A percentile compares a stretch with the other conserved stretches of the same genome.
Evolutionary conservation across 2,797 vertebrate species (phyloP).

Genomic region (Glyptemys insculpta): DNA sequence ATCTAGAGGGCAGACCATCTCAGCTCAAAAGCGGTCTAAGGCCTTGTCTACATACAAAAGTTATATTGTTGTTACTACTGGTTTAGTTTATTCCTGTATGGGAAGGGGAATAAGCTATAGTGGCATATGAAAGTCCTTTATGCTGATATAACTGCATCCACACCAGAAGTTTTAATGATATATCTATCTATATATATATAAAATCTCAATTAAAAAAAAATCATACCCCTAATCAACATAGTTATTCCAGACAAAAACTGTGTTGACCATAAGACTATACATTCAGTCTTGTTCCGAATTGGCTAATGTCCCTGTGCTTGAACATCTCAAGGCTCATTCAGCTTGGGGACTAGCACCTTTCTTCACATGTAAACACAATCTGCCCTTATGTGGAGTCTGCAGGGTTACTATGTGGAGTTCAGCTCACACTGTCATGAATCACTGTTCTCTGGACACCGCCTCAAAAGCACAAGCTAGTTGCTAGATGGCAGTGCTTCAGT

Average conservation of each 20-base stretch:
- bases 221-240: not conserved
- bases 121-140: not conserved
- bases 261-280: slow-evolving; percentile 9
- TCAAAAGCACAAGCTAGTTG: slow-evolving; percentile 19
- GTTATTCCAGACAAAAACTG: not conserved
- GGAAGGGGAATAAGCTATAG: not conserved
- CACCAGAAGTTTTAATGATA: not conserved
- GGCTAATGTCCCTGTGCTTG: slow-evolving; percentile 23
- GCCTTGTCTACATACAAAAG: not conserved
- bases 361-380: not conserved
- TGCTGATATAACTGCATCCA: not conserved
- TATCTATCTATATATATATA: not conserved
- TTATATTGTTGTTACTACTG: too few species aligned
- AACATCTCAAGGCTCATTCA: not conserved
- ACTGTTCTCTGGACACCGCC: not conserved
- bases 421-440: not conserved
- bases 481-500: not conserved
- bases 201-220: not conserved
- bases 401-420: not conserved
- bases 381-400: not conserved
- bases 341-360: not conserved
- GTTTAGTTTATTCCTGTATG: not conserved
- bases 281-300: slow-evolving; percentile 29
- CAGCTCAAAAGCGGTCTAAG: not conserved
- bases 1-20: not conserved